A percentile compares a stretch with the other conserved stretches of the same genome.
Evolutionary conservation across 2,113 vertebrate species (phyloP).

Genomic region (Macquaria australasica): DNA sequence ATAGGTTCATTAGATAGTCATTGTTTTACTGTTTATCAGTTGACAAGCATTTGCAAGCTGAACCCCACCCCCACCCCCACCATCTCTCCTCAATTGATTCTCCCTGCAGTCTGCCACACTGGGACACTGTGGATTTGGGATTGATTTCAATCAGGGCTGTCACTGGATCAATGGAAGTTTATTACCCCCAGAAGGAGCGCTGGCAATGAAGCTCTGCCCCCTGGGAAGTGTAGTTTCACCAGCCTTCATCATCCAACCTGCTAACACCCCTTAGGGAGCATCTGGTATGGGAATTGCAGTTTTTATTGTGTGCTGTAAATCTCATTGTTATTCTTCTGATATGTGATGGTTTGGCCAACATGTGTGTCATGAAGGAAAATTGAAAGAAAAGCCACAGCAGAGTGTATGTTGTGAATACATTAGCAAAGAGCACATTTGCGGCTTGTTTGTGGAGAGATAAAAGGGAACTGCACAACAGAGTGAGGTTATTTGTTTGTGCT

Average conservation of each 20-base stretch:
- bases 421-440: conserved; percentile 31
- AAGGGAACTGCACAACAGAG: conserved; percentile 30
- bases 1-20: conserved; percentile 33
- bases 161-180: conserved; percentile 82
- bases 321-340: conserved; percentile 70
- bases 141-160: conserved; percentile 84
- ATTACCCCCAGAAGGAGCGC: conserved; percentile 81
- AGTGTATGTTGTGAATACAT: conserved; percentile 43
- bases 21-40: conserved; percentile 32
- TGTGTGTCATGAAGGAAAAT: conserved; percentile 45
- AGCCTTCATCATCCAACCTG: conserved; percentile 67
- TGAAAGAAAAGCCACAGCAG: conserved; percentile 42
- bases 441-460: conserved; percentile 50
- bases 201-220: conserved; percentile 75
- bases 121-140: conserved; percentile 64
- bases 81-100: conserved; percentile 48
- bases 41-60: conserved; percentile 18
- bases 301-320: conserved; percentile 73
- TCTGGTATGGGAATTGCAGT: conserved; percentile 68
- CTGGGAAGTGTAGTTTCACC: conserved; percentile 77
- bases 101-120: conserved; percentile 60
- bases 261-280: conserved; percentile 69
- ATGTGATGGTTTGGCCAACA: conserved; percentile 49
- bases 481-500: conserved; percentile 57
- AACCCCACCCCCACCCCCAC: neutral